These are phyloP conservation scores for Yponomeuta malinellus DNA, from an alignment of 2,888 invertebrate species.

Conservation along the genomic window DNA sequence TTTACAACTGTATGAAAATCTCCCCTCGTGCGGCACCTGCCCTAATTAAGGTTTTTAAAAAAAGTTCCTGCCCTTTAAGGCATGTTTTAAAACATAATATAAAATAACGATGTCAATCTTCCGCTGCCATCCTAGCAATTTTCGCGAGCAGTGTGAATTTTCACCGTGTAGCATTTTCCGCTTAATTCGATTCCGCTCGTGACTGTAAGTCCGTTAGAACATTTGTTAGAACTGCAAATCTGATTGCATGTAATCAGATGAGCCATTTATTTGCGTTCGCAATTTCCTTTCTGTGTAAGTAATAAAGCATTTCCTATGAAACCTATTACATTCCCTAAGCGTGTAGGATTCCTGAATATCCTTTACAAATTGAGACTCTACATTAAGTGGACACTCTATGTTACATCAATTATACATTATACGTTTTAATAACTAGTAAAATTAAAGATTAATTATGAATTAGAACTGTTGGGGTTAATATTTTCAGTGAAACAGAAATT, in stretches of 20 bases:
- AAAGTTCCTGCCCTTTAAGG: too few relatives aligned
- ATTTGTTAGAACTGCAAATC: slow-evolving; percentile 16
- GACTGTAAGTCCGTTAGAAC: slow-evolving; percentile 13
- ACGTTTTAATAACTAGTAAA: too few relatives aligned
- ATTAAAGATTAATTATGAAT: too few relatives aligned
- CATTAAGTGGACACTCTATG: background rate
- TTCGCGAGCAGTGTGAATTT: background rate
- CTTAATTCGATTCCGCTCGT: slow-evolving; percentile 12
- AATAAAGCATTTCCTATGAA: slow-evolving; percentile 12
- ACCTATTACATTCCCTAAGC: slow-evolving; percentile 7
- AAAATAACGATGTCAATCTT: background rate
- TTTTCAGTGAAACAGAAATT: too few relatives aligned
- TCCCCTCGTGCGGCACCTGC: too few relatives aligned
- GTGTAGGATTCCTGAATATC: background rate
- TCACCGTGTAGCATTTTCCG: background rate
- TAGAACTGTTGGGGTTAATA: too few relatives aligned
- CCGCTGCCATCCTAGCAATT: background rate
- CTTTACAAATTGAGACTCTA: background rate
- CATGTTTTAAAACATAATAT: too few relatives aligned
- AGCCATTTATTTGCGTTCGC: slow-evolving; percentile 15
- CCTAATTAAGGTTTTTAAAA: too few relatives aligned
- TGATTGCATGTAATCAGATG: slow-evolving; percentile 18
- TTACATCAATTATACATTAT: background rate
- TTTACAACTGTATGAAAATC: too few relatives aligned
- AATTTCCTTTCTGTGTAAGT: slow-evolving; percentile 15